Conservation (phyloP, 1,140 invertebrate genomes). For the Calycopis cecrops region DNA sequence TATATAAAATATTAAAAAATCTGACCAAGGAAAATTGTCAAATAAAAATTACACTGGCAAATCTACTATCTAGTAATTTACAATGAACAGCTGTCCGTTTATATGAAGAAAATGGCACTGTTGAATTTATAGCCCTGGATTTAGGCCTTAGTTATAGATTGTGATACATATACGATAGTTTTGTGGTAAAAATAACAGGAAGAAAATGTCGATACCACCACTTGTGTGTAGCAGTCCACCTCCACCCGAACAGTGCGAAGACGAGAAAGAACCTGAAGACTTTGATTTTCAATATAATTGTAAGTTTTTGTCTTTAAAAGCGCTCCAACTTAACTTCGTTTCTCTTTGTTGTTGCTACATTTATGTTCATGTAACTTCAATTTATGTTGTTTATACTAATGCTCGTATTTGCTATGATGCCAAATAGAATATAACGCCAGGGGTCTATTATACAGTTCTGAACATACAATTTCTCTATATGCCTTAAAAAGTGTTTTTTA, state of each 20-base stretch:
- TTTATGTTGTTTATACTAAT: no score
- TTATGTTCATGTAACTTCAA: no score
- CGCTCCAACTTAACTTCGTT: slow-evolving; percentile 13
- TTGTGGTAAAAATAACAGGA: slow-evolving; percentile 3
- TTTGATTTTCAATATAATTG: slow-evolving; percentile 64
- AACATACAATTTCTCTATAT: no score
- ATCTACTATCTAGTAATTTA: slow-evolving; percentile 32
- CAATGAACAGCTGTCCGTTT: slow-evolving; percentile 31
- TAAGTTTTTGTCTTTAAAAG: slow-evolving; percentile 35
- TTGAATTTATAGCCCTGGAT: slow-evolving; percentile 13
- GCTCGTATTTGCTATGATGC: no score
- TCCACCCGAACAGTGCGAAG: slow-evolving; percentile 68
- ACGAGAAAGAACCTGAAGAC: slow-evolving; percentile 65
- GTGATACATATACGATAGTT: slow-evolving; percentile 2
- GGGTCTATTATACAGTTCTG: no score
- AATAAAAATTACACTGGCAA: slow-evolving; percentile 7
- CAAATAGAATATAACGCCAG: no score
- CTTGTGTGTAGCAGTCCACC: slow-evolving; percentile 72
- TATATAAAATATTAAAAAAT: no score
- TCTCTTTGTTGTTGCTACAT: no score
- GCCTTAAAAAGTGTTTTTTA: no score
- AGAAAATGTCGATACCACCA: slow-evolving; percentile 69
- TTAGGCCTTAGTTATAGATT: not conserved
- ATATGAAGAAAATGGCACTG: slow-evolving; percentile 3
- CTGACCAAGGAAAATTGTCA: not conserved